A percentile compares a stretch with the other conserved stretches of the same genome.
phyloP scores from a whole-genome alignment of 1,140 invertebrate species.

The Pachyrhynchus sulphureomaculatus region DNA sequence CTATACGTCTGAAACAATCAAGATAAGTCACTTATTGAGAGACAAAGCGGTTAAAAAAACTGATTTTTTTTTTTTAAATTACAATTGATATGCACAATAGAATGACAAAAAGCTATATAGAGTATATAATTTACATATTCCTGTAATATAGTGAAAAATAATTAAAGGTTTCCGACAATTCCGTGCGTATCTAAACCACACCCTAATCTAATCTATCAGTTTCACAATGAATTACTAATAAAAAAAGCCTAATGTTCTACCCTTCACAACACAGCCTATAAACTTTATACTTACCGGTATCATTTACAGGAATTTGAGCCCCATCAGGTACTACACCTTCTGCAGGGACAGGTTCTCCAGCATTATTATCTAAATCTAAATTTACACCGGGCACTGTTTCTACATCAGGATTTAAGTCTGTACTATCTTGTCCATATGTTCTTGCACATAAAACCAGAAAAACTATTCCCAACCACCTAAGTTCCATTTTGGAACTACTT shows the following conservation, averaged over 20 bases:
- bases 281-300: background rate
- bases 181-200: background rate
- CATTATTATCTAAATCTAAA: background rate
- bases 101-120: too few relatives aligned
- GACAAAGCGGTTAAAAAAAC: too few relatives aligned
- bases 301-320: background rate
- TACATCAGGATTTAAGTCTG: slow-evolving; percentile 9
- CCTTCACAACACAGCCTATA: background rate
- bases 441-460: slow-evolving; percentile 2
- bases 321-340: slow-evolving; percentile 9
- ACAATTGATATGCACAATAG: too few relatives aligned
- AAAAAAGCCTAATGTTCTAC: too few relatives aligned
- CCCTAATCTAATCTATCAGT: slow-evolving; percentile 13
- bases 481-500: slow-evolving; percentile 21
- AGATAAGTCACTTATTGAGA: too few relatives aligned
- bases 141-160: too few relatives aligned
- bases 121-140: too few relatives aligned
- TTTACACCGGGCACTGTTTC: slow-evolving; percentile 18
- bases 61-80: too few relatives aligned
- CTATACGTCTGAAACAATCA: too few relatives aligned
- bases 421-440: background rate
- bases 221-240: slow-evolving; percentile 3
- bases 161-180: too few relatives aligned
- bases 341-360: slow-evolving; percentile 15
- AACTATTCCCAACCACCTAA: slow-evolving; percentile 10